phyloP scores from a whole-genome alignment of 2,888 invertebrate genomes.

The Hartigia nigra region DNA sequence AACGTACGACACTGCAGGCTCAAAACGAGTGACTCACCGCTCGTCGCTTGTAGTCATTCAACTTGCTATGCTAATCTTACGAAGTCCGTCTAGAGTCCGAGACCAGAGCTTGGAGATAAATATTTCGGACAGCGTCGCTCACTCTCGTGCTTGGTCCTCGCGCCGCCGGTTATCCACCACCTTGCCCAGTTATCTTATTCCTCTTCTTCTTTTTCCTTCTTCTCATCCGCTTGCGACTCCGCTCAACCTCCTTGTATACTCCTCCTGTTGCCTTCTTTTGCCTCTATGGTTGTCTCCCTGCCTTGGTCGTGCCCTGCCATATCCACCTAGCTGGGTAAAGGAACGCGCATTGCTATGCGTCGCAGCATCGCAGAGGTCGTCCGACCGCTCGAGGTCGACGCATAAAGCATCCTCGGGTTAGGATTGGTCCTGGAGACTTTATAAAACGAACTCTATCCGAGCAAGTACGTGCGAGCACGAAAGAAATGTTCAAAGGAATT shows the following conservation, averaged over 20 bases:
- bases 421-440: constrained; percentile 31
- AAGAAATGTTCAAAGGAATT: constrained; percentile 47
- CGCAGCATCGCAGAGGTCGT: constrained; percentile 47
- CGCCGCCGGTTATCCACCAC: constrained; percentile 19
- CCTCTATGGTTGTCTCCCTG: not conserved
- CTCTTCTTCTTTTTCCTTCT: constrained; percentile 21
- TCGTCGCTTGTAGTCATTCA: constrained; percentile 17
- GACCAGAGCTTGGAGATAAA: constrained; percentile 24
- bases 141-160: constrained; percentile 6
- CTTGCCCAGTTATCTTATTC: constrained; percentile 17
- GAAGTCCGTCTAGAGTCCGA: constrained; percentile 20
- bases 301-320: not conserved
- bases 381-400: constrained; percentile 51
- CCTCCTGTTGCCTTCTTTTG: constrained; percentile 6
- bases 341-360: constrained; percentile 56
- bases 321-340: constrained; percentile 11
- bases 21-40: constrained; percentile 29
- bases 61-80: constrained; percentile 33
- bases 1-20: constrained; percentile 32
- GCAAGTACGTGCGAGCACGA: constrained; percentile 45
- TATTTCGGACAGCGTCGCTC: constrained; percentile 29
- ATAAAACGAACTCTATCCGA: constrained; percentile 33
- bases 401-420: constrained; percentile 56
- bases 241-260: constrained; percentile 6
- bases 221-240: constrained; percentile 19